Evolutionary conservation across 2,888 invertebrate genomes (phyloP), one percentile per base, ranked within the genome.

Genomic region (Epistrophe eligans): DNA sequence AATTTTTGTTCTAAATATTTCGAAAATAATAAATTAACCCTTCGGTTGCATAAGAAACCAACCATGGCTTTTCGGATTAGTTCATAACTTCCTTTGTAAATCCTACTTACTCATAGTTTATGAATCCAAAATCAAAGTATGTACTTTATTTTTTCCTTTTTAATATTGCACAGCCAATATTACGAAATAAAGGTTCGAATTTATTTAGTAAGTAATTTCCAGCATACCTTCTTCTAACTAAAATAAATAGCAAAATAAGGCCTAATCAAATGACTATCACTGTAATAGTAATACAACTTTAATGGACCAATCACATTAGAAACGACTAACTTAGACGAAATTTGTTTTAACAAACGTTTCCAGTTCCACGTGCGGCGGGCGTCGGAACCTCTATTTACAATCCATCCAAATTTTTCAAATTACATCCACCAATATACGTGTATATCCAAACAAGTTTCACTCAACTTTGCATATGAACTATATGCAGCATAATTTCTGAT

Each of bases 391-490:
- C 19, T 48, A 40, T 62, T 70, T 17, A 17, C 43, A 43, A 17
- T 74, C 32, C 40, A 28, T 74, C 32, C 40, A 28, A 71, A 70
- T 66, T 64, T 62, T 48, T 62, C 74, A 55, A 74, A 55, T 74
- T 1, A 19, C 13, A 70, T 40, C 17, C 52, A 71, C 50, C 72
- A 72, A 64, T 19, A 48, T 38, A 13, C 57, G n/a, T n/a, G n/a
- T n/a, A n/a, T n/a, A 17, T 62, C 64, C 19, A 17, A 70, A 74
- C 52, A 84, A 84, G 70, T 79, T 84, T 79, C 71, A 84, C 79
- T 70, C 70, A 48, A 60, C 45, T 28, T 38, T 17, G 19, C 64
- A 70, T 62, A 40, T 55, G 19, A 62, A 50, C 57, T n/a, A 74
- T 57, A 48, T 11, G 45, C 55, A 77, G 58, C 43, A 24, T 24